Evolutionary conservation across 2,113 vertebrate genomes (phyloP).

Genomic region (Tragelaphus strepsiceros): DNA sequence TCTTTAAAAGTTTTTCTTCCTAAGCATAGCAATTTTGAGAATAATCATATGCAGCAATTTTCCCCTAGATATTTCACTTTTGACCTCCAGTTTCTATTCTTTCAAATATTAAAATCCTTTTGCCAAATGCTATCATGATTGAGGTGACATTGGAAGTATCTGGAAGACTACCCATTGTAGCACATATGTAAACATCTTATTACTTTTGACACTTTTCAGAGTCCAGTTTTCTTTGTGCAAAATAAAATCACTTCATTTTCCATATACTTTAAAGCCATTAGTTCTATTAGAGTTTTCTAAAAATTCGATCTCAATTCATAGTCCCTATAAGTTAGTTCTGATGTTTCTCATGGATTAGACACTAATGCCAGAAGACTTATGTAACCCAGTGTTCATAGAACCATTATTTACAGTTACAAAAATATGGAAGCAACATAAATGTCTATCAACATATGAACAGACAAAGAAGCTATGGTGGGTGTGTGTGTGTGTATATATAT

Average conservation of each 20-base stretch:
- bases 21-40: background rate
- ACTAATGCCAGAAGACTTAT: background rate
- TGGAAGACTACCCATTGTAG: background rate
- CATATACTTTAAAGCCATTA: background rate
- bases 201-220: background rate
- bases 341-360: background rate
- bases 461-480: background rate
- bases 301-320: background rate
- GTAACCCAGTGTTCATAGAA: background rate
- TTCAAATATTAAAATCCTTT: background rate
- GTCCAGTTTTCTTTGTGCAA: background rate
- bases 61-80: background rate
- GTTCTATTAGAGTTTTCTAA: background rate
- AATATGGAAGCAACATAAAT: background rate
- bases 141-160: background rate
- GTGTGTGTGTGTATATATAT: fast-evolving
- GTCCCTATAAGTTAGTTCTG: background rate
- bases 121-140: background rate
- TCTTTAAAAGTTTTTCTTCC: background rate
- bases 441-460: background rate
- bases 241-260: background rate
- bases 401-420: background rate
- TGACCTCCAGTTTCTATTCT: background rate
- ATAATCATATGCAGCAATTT: background rate
- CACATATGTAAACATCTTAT: background rate